phyloP scores from a whole-genome alignment of 2,113 vertebrate species.

The Centropus unirufus region DNA sequence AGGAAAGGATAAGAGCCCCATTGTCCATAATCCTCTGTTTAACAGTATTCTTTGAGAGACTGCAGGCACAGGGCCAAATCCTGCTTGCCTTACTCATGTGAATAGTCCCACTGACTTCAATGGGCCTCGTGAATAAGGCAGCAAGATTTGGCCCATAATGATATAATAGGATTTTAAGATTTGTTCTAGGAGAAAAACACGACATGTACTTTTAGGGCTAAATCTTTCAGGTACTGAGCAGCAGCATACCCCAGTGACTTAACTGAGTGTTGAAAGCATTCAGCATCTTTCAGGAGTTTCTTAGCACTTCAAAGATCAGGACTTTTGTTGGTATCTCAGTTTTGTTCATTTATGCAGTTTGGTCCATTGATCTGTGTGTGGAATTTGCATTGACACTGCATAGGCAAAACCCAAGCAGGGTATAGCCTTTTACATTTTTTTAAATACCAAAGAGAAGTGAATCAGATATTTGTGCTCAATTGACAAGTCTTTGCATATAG shows the following conservation, averaged over 20 bases:
- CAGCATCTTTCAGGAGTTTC: slow-evolving; percentile 54
- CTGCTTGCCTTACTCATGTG: slow-evolving; percentile 61
- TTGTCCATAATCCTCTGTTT: slow-evolving; percentile 71
- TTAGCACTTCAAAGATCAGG: slow-evolving; percentile 57
- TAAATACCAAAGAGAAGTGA: slow-evolving; percentile 69
- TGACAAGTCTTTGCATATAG: slow-evolving; percentile 74
- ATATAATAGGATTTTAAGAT: slow-evolving; percentile 71
- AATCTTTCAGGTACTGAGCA: slow-evolving; percentile 57
- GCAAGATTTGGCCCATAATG: slow-evolving; percentile 61
- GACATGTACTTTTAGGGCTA: slow-evolving; percentile 56
- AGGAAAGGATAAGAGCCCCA: slow-evolving; percentile 55
- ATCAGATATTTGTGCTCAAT: slow-evolving; percentile 74
- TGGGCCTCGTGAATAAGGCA: slow-evolving; percentile 64
- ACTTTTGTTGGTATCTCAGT: slow-evolving; percentile 62
- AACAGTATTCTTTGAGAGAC: slow-evolving; percentile 74
- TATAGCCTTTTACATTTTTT: slow-evolving; percentile 70
- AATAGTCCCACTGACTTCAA: slow-evolving; percentile 55
- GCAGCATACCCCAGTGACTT: slow-evolving; percentile 42
- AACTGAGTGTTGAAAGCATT: slow-evolving; percentile 36
- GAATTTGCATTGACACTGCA: slow-evolving; percentile 54
- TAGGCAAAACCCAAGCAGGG: slow-evolving; percentile 53
- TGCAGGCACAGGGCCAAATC: slow-evolving; percentile 66
- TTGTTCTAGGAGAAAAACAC: slow-evolving; percentile 59
- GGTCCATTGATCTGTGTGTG: slow-evolving; percentile 46
- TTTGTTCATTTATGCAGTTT: slow-evolving; percentile 62